These are phyloP conservation scores for Pocillopora verrucosa DNA, from an alignment of 64 coral and sea anemone species.

Conservation along the genomic window DNA sequence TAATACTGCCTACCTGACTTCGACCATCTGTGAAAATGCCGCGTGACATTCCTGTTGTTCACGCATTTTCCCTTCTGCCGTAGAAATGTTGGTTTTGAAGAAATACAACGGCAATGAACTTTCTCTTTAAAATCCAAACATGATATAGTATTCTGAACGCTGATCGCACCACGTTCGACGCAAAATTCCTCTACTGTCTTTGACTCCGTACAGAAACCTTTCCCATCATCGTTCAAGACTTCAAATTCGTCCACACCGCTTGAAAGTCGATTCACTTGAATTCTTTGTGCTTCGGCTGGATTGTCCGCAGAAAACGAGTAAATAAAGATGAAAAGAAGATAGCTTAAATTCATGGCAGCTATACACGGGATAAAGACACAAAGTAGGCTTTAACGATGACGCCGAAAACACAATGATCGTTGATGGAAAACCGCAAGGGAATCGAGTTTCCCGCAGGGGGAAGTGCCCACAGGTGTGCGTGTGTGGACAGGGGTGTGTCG, in stretches of 20 bases:
- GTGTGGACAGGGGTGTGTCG: too few relatives aligned
- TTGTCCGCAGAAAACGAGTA: background rate
- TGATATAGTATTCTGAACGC: background rate
- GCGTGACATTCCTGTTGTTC: background rate
- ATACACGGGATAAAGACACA: background rate
- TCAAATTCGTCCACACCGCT: conserved; percentile 12
- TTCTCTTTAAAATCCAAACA: background rate
- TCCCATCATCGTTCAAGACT: background rate
- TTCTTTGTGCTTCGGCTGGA: background rate
- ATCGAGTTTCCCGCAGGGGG: too few relatives aligned
- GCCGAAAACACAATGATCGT: background rate
- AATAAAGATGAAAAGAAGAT: background rate
- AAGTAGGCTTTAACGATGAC: too few relatives aligned
- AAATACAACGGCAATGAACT: conserved; percentile 17
- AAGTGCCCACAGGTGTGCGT: too few relatives aligned
- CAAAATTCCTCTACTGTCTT: conserved; percentile 5
- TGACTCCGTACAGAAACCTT: background rate
- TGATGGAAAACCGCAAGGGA: background rate
- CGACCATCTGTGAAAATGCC: background rate
- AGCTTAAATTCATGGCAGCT: background rate
- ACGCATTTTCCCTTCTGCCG: conserved; percentile 13
- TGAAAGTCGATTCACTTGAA: background rate
- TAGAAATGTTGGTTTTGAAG: conserved; percentile 15
- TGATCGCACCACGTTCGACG: background rate
- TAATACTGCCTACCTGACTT: background rate